Base-by-base conservation (phyloP, 2,888 invertebrate species). In the Thymelicus sylvestris region DNA sequence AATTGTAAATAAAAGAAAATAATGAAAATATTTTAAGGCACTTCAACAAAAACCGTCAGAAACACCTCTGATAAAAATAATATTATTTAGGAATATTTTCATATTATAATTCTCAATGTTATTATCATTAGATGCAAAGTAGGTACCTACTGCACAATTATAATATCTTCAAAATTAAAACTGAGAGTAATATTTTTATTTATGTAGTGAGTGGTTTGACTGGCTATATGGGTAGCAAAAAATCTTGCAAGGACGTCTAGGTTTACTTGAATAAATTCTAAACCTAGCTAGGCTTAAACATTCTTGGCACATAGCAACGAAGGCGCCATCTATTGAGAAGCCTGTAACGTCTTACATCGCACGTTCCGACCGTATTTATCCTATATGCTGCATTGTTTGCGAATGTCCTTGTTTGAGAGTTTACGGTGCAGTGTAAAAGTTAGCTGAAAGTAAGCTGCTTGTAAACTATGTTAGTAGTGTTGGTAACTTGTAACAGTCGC, bases 201-300 rank as follows among this genome's bases (percentile, higher is more conserved):
- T 64, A 65, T 64, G 57, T 59, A 70, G 44, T 24, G 24, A 60
- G 64, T 50, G 59, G 69, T 65, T 60, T 70, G 59, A 70, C 69
- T 60, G 48, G 69, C 60, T 57, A 60, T 38, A 19, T 65, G 64
- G 19, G 24, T 70, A 31, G 57, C 70, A 70, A 65, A 65, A 70
- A 70, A 59, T 70, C 60, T 65, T 60, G 65, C 65, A 70, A 70
- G 60, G 70, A 70, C 65, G 70, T 60, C 70, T 70, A 60, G 70
- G 7, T 50, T 59, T 65, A 59, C 24, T 48, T 59, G 65, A 70
- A 70, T 70, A 60, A 70, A 70, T 70, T 70, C 65, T 65, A 65
- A 48, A 65, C 50, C 6, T 41, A 39, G 50, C 24, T 48, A 69
- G 39, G 39, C 41, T 50, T 62, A 55, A 47, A 65, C 24, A 57